Evolutionary conservation across 2,888 invertebrate genomes (phyloP), one percentile per base, ranked within the genome.

Genomic region (Scelioninae gen. 2): DNA sequence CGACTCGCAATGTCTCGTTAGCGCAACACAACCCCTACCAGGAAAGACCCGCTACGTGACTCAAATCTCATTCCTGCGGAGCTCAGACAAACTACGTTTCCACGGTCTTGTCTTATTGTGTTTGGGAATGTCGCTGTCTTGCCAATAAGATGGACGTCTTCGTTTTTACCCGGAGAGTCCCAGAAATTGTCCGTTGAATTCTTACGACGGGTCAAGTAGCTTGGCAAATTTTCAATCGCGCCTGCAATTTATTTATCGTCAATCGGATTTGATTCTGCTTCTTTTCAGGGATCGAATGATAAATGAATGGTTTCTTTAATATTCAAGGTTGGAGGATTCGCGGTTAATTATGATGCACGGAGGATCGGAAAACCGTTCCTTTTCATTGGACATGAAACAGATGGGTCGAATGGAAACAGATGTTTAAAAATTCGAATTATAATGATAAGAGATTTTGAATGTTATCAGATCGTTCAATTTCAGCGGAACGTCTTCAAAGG

Each of bases 1-100:
- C 73, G 39, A 22, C 68, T 74, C 67, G 73, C 71, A 76, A 65
- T 67, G 77, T 74, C 79, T 81, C 81, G 79, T 80, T 80, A 81
- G 78, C 77, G 78, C 79, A 77, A 79, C 79, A 77, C 78, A 78
- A 78, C 74, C 77, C 76, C 78, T 76, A 74, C 76, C 65, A 73
- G 61, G 75, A 80, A 80, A 79, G 81, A 80, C 77, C 74, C 64
- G 52, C 76, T 82, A 84, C 84, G 84, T 84, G 84, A 84, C 84
- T 83, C 78, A 83, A 83, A 84, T 84, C 82, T 81, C 77, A 82
- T 83, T 83, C 76, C 50, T 55, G 31, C 67, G 41, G 52, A 58
- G 43, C 65, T 74, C 6, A 68, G 75, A 75, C 73, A 74, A 78
- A 76, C 74, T 72, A 76, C 79, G 78, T 78, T 80, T 77, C 75